Conservation (phyloP, 2,797 vertebrate species). For the Sebastiscus tertius region DNA sequence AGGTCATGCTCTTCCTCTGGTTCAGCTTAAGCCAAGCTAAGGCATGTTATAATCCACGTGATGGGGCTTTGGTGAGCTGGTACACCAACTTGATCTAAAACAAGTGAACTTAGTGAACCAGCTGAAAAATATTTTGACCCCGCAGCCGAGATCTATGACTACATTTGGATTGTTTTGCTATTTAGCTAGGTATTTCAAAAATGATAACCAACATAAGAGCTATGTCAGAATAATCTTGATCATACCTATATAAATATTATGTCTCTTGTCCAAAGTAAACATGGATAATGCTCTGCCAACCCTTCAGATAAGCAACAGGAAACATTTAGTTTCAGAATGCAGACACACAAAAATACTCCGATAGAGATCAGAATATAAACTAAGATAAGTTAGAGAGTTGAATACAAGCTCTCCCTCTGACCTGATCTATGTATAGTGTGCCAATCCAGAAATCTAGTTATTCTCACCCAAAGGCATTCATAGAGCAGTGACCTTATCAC, state of each 20-base stretch:
- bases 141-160: background rate
- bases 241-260: background rate
- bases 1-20: conserved; percentile 65
- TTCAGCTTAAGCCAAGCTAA: conserved; percentile 70
- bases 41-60: conserved; percentile 78
- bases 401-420: background rate
- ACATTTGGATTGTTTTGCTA: background rate
- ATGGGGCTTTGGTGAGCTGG: conserved; percentile 61
- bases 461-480: conserved; percentile 2
- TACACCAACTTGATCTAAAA: conserved; percentile 53
- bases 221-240: background rate
- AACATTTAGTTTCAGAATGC: conserved; percentile 3
- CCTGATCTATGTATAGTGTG: background rate
- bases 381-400: background rate
- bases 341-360: background rate
- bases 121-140: background rate
- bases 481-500: background rate
- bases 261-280: background rate
- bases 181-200: background rate
- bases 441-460: conserved; percentile 10
- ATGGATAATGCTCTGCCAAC: background rate
- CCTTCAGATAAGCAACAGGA: background rate
- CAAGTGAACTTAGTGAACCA: conserved; percentile 65
- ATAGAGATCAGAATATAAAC: conserved; percentile 30
- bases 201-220: background rate